A percentile compares a stretch with the other conserved stretches of the same genome.
These are phyloP conservation scores for Drosophila albomicans DNA, from an alignment of 1,140 invertebrate species.

Conservation along the genomic window DNA sequence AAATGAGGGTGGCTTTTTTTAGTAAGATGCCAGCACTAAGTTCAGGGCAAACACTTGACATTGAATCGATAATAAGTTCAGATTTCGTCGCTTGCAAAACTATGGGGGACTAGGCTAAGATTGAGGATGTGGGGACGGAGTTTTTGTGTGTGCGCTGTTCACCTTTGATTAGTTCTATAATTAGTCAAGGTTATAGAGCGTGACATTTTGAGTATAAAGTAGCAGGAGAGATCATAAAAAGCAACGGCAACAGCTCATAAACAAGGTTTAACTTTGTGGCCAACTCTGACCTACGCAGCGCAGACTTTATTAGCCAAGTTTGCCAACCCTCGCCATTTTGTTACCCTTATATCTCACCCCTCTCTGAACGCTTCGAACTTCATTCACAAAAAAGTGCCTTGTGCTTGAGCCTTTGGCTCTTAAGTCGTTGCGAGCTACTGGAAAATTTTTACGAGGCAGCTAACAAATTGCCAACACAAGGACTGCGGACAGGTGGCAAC, in stretches of 20 bases:
- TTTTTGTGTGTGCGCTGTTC: background rate
- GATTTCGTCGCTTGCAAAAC: conserved; percentile 49
- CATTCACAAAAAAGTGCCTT: conserved; percentile 66
- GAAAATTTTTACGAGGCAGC: conserved; percentile 38
- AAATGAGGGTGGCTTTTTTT: conserved; percentile 47
- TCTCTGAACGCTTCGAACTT: conserved; percentile 35
- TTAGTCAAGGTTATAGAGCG: conserved; percentile 8
- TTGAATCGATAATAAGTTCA: conserved; percentile 78
- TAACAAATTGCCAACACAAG: conserved; percentile 39
- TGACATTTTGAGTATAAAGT: background rate
- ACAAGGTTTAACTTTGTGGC: conserved; percentile 38
- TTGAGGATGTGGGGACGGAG: background rate
- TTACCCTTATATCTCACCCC: too few species aligned
- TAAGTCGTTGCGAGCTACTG: background rate
- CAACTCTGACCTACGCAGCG: conserved; percentile 20
- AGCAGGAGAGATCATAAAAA: conserved; percentile 48
- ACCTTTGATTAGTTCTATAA: conserved; percentile 1
- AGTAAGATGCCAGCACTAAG: conserved; percentile 26
- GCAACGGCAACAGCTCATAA: conserved; percentile 27
- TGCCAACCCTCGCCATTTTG: too few species aligned
- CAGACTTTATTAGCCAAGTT: conserved; percentile 31
- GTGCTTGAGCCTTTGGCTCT: background rate
- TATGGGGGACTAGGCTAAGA: conserved; percentile 32
- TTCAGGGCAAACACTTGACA: conserved; percentile 75
- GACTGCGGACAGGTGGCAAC: background rate